A percentile compares a stretch with the other conserved stretches of the same genome.
These are phyloP conservation scores for Venustoraphidia nigricollis DNA, from an alignment of 2,888 invertebrate species.

Conservation along the genomic window DNA sequence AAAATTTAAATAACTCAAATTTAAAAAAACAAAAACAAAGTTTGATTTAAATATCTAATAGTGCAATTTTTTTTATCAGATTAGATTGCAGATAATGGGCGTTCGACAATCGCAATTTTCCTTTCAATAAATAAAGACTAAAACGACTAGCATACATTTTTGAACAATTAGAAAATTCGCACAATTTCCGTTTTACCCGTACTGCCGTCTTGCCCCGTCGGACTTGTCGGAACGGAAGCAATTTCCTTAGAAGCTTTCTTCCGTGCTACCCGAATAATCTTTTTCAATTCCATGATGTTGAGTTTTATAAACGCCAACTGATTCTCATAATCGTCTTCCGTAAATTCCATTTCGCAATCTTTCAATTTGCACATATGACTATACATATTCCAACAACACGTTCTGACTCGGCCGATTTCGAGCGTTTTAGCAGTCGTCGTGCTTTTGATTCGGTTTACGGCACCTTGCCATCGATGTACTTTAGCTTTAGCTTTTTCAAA, in stretches of 20 bases:
- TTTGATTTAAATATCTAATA: no score
- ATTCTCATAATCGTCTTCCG: constrained; percentile 37
- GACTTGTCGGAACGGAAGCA: not conserved
- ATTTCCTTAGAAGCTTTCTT: not conserved
- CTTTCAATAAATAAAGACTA: no score
- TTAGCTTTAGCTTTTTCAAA: constrained; percentile 41
- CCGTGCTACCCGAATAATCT: constrained; percentile 1
- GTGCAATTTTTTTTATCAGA: no score
- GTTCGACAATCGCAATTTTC: no score
- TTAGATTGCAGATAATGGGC: no score
- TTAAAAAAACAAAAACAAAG: no score
- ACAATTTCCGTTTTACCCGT: not conserved
- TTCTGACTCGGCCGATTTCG: constrained; percentile 38
- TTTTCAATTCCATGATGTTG: constrained; percentile 32
- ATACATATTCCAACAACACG: constrained; percentile 45
- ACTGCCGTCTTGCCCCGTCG: not conserved
- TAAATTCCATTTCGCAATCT: constrained; percentile 22
- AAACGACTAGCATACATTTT: no score
- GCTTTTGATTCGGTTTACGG: constrained; percentile 41
- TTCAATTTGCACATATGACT: constrained; percentile 44
- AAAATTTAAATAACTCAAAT: no score
- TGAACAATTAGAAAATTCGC: no score
- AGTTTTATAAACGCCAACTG: constrained; percentile 45
- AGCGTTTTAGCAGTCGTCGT: constrained; percentile 35
- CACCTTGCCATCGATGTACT: constrained; percentile 43